Evolutionary conservation across 2,797 vertebrate genomes (phyloP).

Genomic region (Mustela erminea): DNA sequence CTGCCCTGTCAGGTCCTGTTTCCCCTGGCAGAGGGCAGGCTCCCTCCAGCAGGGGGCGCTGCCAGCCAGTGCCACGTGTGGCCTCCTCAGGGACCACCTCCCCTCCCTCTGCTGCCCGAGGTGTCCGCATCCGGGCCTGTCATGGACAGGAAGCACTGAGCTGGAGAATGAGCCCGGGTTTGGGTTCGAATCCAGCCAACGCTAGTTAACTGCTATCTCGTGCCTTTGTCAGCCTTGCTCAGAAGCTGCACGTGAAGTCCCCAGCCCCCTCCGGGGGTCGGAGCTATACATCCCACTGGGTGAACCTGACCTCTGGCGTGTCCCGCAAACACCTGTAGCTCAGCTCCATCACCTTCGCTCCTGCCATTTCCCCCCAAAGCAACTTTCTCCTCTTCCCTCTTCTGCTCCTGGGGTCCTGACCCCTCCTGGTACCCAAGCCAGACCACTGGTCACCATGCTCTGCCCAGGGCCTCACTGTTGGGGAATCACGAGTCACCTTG

Average conservation of each 20-base stretch:
- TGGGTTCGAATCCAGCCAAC: neutral
- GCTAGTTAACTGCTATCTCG: too few relatives aligned
- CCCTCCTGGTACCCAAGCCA: neutral
- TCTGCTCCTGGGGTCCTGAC: neutral
- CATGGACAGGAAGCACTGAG: rapidly evolving
- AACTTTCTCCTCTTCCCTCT: rapidly evolving
- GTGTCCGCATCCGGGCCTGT: rapidly evolving
- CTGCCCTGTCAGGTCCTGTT: rapidly evolving
- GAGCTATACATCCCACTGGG: rapidly evolving
- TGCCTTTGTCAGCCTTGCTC: too few relatives aligned
- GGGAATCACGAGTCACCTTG: rapidly evolving
- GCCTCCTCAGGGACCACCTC: neutral
- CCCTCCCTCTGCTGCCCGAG: neutral
- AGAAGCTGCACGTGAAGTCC: neutral
- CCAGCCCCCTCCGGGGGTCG: neutral
- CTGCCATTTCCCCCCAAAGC: neutral
- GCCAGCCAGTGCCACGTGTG: rapidly evolving
- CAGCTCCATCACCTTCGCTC: rapidly evolving
- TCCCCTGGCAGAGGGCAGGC: rapidly evolving
- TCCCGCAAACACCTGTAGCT: neutral
- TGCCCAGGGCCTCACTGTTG: neutral
- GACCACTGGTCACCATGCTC: neutral
- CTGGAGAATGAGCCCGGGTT: rapidly evolving
- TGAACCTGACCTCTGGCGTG: neutral
- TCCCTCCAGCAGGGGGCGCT: conserved; percentile 3